phyloP scores from a whole-genome alignment of 2,888 invertebrate species.

The Chalcis sispes region DNA sequence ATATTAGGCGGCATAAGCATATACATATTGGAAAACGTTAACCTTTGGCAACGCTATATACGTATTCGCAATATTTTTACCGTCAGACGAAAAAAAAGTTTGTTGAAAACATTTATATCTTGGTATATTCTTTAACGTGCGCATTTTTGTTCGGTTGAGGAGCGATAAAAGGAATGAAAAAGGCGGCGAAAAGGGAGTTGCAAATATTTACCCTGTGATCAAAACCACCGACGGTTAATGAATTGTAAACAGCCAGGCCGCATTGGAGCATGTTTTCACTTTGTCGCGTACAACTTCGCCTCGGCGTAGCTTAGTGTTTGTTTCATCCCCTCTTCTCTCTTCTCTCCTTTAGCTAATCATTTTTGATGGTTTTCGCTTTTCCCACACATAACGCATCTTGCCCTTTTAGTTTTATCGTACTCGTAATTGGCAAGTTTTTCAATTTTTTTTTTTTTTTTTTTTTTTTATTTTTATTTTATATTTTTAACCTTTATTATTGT shows the following conservation, averaged over 20 bases:
- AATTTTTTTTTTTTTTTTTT: too few species aligned
- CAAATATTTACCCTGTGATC: slow-evolving; percentile 67
- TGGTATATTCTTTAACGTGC: too few species aligned
- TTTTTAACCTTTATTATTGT: too few species aligned
- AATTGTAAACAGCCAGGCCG: slow-evolving; percentile 66
- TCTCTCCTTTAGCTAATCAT: not conserved
- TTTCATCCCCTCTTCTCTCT: not conserved
- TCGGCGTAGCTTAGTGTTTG: not conserved
- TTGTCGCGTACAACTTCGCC: slow-evolving; percentile 41
- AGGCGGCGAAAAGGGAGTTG: not conserved
- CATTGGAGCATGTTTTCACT: slow-evolving; percentile 23
- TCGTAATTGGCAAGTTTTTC: too few species aligned
- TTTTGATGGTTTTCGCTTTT: not conserved
- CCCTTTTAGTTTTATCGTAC: too few species aligned
- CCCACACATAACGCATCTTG: not conserved
- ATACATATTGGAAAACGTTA: too few species aligned
- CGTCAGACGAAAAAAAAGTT: too few species aligned
- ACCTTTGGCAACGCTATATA: too few species aligned
- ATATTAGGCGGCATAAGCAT: too few species aligned
- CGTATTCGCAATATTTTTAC: too few species aligned
- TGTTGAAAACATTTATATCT: too few species aligned
- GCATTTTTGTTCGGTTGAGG: not conserved
- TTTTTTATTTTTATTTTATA: too few species aligned
- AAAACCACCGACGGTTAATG: slow-evolving; percentile 68
- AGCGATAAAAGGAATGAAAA: not conserved